phyloP scores from a whole-genome alignment of 2,113 vertebrate species.

The Paramisgurnus dabryanus region DNA sequence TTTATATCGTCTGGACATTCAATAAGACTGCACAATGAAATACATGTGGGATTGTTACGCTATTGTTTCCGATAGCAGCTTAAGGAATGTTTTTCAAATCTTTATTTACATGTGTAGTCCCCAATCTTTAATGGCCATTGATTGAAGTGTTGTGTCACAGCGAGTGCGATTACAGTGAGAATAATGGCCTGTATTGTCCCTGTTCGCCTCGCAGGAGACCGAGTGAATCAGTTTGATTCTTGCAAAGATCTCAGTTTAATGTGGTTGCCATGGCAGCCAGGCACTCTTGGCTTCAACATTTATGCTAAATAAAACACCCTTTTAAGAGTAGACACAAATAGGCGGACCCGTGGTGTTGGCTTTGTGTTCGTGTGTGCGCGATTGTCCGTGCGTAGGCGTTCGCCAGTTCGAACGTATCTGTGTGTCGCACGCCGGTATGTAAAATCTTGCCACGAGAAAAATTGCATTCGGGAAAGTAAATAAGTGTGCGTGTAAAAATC shows the following conservation, averaged over 20 bases:
- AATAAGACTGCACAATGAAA: not conserved
- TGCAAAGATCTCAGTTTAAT: constrained; percentile 83
- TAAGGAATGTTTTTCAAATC: constrained; percentile 18
- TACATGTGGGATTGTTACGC: not conserved
- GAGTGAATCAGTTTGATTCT: constrained; percentile 80
- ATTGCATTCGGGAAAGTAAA: constrained; percentile 5
- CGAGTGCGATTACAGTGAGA: constrained; percentile 49
- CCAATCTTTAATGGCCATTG: constrained; percentile 47
- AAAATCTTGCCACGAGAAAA: constrained; percentile 23
- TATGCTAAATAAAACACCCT: constrained; percentile 83
- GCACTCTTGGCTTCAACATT: constrained; percentile 82
- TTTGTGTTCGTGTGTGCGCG: constrained; percentile 57
- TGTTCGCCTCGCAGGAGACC: constrained; percentile 73
- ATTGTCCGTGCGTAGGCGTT: constrained; percentile 49
- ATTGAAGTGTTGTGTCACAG: constrained; percentile 52
- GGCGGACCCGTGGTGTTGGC: constrained; percentile 70
- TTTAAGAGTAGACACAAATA: constrained; percentile 82
- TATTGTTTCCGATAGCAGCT: constrained; percentile 26
- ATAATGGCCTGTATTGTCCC: constrained; percentile 57
- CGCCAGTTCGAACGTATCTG: constrained; percentile 42
- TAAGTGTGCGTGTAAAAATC: constrained; percentile 19
- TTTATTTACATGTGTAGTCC: constrained; percentile 39
- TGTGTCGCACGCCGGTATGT: constrained; percentile 32
- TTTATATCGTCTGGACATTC: not conserved
- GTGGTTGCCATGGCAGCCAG: constrained; percentile 82